Base-by-base conservation (phyloP, 2,113 vertebrate species). In the Corythoichthys haematopterus region DNA sequence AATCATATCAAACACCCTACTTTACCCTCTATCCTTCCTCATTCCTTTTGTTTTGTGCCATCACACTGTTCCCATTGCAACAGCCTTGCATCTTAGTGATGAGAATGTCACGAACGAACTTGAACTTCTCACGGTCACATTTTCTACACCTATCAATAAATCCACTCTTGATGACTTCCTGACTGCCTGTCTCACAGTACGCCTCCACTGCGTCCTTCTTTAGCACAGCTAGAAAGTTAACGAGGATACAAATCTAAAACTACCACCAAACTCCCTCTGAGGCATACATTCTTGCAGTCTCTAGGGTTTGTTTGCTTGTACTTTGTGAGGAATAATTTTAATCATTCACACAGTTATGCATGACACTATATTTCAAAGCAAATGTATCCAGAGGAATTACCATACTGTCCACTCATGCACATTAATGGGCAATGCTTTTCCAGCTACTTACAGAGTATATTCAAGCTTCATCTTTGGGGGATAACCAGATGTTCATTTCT, bases 391-490 rank as follows among this genome's bases (percentile, higher is more conserved):
- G 11, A 53, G 38, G 57, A 60, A 43, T 60, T 13, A 43, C 58
- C 1, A 57, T 9, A 36, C 61, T 51, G 38, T 63, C 46, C 69
- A 74, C 33, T 78, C 60, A 50, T 62, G 70, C 66, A 47, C 16
- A 38, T 68, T 68, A 52, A 20, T 61, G 28, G 52, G 56, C 43
- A 47, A 7, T 38, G 59, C 48, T 16, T 51, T 55, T 69, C 45
- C 36, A 46, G 28, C 68, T 35, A 4, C 69, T 72, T 60, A 38
- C 38, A 43, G 36, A 61, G 50, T 72, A 61, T 62, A 47, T 74
- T 73, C 62, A 66, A 68, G 60, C 66, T 58, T 77, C 69, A 52
- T 4, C 68, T 76, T 72, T 40, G n/a, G 74, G 72, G 61, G 72
- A 76, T 74, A 67, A 36, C 38, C 78, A 48, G 57, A 76, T 55